These are phyloP conservation scores for Calameuta filiformis DNA, from an alignment of 2,888 invertebrate species.

Conservation along the genomic window DNA sequence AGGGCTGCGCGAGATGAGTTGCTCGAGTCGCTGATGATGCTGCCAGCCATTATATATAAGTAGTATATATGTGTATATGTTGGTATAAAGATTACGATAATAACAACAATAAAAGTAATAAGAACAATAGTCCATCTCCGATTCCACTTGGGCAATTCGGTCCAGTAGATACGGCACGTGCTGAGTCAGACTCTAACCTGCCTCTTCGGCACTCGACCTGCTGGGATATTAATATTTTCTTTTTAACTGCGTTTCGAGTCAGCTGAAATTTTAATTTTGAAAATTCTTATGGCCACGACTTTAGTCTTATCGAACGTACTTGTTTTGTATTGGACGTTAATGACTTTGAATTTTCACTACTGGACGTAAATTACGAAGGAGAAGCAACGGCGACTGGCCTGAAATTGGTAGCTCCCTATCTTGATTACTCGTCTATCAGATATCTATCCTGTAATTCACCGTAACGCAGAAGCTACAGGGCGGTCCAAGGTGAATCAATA, in stretches of 20 bases:
- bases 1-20: background rate
- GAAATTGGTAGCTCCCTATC: background rate
- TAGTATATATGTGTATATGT: background rate
- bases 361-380: background rate
- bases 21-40: background rate
- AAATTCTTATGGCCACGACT: background rate
- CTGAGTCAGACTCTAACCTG: background rate
- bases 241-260: background rate
- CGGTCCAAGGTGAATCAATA: background rate
- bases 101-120: background rate
- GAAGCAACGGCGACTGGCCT: background rate
- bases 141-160: background rate
- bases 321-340: background rate
- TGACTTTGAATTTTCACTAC: background rate
- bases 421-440: background rate
- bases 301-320: no score
- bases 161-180: background rate
- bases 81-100: background rate
- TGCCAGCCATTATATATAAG: background rate
- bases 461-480: background rate
- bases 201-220: background rate
- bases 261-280: background rate
- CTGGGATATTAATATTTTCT: background rate
- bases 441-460: background rate
- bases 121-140: background rate